phyloP scores from a whole-genome alignment of 2,797 vertebrate species.

The Sebastes cheni region DNA sequence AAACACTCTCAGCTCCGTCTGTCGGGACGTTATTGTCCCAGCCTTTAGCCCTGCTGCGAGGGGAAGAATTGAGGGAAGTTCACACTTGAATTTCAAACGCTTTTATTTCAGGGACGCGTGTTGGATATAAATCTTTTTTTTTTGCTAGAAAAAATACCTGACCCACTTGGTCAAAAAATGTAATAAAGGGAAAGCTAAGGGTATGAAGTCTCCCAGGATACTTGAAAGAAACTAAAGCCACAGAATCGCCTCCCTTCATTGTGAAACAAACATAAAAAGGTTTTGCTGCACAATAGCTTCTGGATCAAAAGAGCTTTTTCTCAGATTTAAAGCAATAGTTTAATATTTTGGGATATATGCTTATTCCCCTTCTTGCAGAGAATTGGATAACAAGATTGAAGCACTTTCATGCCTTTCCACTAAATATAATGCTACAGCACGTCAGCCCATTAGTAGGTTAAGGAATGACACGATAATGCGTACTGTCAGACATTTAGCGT shows the following conservation, averaged over 20 bases:
- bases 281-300: constrained; percentile 41
- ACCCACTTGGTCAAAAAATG: background rate
- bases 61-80: constrained; percentile 77
- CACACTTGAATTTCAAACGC: constrained; percentile 33
- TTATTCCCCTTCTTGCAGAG: background rate
- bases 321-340: background rate
- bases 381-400: background rate
- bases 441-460: background rate
- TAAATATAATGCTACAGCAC: background rate
- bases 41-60: constrained; percentile 63
- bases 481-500: background rate
- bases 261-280: constrained; percentile 42
- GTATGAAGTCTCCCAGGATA: constrained; percentile 31
- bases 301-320: constrained; percentile 28
- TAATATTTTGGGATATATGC: background rate
- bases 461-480: background rate
- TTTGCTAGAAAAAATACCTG: background rate
- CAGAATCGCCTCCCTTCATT: constrained; percentile 50
- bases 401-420: background rate
- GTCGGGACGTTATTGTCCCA: constrained; percentile 60
- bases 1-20: constrained; percentile 6
- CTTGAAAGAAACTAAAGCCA: constrained; percentile 31
- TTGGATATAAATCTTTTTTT: constrained; percentile 5
- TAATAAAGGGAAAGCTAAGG: background rate
- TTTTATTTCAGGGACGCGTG: constrained; percentile 55